Conservation (phyloP, 1,140 invertebrate species). For the Pteromalus puparum region DNA sequence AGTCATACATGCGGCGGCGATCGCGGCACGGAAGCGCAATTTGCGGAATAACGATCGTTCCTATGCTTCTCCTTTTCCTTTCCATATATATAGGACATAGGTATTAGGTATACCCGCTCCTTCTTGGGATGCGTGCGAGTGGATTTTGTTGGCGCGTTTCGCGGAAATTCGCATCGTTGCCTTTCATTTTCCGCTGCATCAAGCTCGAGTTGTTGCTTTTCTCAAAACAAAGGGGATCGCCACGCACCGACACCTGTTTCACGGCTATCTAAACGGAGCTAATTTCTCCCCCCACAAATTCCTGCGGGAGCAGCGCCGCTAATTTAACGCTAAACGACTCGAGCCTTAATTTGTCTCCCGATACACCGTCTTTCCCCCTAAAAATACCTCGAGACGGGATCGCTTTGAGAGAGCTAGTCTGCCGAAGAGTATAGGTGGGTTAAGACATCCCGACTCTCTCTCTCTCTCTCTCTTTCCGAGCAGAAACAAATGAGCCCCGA, state of each 20-base stretch:
- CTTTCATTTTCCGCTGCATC: conserved; percentile 50
- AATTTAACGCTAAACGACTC: conserved; percentile 31
- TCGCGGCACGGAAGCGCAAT: conserved; percentile 42
- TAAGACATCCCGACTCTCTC: conserved; percentile 58
- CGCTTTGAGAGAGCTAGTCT: conserved; percentile 21
- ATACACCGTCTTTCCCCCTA: background rate
- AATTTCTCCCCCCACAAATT: background rate
- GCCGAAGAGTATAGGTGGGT: conserved; percentile 53
- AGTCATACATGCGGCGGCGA: background rate
- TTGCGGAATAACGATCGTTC: conserved; percentile 39
- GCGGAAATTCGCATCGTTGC: conserved; percentile 50
- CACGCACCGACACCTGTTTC: background rate
- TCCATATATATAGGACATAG: background rate
- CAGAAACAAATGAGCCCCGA: conserved; percentile 68
- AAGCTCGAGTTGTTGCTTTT: background rate
- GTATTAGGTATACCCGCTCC: too few relatives aligned
- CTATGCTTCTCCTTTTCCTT: background rate
- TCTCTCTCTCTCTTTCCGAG: conserved; percentile 33
- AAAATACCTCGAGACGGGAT: conserved; percentile 2
- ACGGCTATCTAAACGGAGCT: background rate
- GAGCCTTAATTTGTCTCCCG: conserved; percentile 31
- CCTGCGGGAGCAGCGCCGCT: background rate
- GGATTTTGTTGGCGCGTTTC: background rate
- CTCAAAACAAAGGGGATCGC: too few relatives aligned
- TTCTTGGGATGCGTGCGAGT: background rate